Conservation (phyloP, 2,113 vertebrate species). For the Ginglymostoma cirratum region DNA sequence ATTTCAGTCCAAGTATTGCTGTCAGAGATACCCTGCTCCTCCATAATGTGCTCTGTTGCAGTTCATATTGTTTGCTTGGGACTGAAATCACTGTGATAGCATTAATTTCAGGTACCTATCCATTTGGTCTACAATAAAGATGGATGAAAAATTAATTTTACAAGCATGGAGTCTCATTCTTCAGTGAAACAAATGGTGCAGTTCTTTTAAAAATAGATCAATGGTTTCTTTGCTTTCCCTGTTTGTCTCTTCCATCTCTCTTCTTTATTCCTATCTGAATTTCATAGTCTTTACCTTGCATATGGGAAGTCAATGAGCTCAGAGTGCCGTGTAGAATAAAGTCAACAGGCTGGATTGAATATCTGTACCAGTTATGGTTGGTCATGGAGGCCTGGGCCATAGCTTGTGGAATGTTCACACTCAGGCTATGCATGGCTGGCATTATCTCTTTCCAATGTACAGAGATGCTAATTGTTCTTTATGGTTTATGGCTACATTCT, state of each 20-base stretch:
- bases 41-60: neutral
- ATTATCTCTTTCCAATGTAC: too few species aligned
- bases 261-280: neutral
- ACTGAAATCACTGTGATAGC: neutral
- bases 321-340: too few species aligned
- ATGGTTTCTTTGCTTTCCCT: neutral
- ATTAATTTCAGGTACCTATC: neutral
- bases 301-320: too few species aligned
- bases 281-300: too few species aligned
- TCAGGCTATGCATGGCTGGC: too few species aligned
- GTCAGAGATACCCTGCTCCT: neutral
- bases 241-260: neutral
- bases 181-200: neutral
- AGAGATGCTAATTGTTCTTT: too few species aligned
- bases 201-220: neutral
- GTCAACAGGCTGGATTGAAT: too few species aligned
- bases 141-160: neutral
- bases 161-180: neutral
- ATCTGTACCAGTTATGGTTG: too few species aligned
- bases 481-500: too few species aligned
- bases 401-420: too few species aligned
- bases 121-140: neutral
- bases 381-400: too few species aligned
- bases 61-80: neutral
- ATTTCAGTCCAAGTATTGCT: neutral